Conservation (phyloP, 2,113 vertebrate genomes). For the Rhea pennata region DNA sequence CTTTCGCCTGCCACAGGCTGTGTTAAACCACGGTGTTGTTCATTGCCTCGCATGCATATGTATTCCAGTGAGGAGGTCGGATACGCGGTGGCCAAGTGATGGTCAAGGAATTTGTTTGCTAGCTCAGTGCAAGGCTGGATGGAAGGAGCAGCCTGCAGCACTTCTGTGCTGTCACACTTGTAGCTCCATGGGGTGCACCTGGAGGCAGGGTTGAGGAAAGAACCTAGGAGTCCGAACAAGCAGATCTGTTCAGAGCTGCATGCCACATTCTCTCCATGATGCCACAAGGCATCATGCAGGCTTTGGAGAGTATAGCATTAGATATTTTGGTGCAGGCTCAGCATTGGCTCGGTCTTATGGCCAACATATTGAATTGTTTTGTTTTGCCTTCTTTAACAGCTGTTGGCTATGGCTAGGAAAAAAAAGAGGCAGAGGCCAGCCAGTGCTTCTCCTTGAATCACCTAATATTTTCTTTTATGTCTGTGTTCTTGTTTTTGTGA, state of each 20-base stretch:
- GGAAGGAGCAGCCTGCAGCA: background rate
- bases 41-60: too few relatives aligned
- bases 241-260: background rate
- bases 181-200: background rate
- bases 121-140: background rate
- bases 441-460: background rate
- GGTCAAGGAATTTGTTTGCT: background rate
- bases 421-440: background rate
- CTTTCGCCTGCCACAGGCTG: background rate
- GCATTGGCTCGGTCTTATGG: background rate
- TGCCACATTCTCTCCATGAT: background rate
- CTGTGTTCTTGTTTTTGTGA: background rate
- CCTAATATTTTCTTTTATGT: background rate
- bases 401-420: too few relatives aligned
- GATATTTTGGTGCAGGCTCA: background rate
- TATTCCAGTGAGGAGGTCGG: background rate
- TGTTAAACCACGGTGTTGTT: background rate
- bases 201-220: background rate
- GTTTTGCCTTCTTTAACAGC: background rate
- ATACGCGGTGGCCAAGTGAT: background rate
- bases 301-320: background rate
- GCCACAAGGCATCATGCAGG: background rate
- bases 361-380: background rate
- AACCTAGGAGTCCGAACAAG: background rate
- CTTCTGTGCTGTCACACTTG: background rate